Evolutionary conservation across 2,888 invertebrate genomes (phyloP), one percentile per base, ranked within the genome.

Genomic region (Melipona bicolor): DNA sequence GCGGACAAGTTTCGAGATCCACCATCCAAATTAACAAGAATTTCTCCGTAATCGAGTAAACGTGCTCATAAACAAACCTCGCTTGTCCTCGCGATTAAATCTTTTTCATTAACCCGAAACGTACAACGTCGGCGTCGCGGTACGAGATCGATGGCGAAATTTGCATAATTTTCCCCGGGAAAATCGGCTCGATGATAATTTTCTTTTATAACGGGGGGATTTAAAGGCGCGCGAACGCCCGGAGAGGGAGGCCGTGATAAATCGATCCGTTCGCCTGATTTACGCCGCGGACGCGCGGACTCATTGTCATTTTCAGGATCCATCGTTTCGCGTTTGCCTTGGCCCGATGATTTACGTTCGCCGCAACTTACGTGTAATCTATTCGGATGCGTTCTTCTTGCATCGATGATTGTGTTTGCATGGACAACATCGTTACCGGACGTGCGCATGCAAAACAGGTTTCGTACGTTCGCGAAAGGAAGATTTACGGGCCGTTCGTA

Each of bases 341-440:
- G 21, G 50, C 67, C 43, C 76, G 71, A 79, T 88, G 87, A 88
- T 88, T 88, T 88, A 88, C 73, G 72, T 67, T 70, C 11, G 78
- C 71, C 73, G 80, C 71, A 65, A 70, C 83, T 78, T 79, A 77
- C 79, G 76, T 79, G 85, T 88, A 88, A 88, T 88, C 87, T 83
- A 86, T 88, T 82, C 78, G 87, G 43, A 87, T 87, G 64, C 88
- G 76, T 80, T 88, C 87, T 87, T 88, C 83, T 84, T 85, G 85
- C 88, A 79, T 85, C 85, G 78, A 85, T 87, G 88, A 88, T 87
- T 83, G 85, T 81, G 87, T 85, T 82, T 67, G 83, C 83, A 77
- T 71, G 83, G 83, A 83, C 85, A 85, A 88, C 87, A 85, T 88
- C 85, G 88, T 85, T 86, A 76, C 79, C 62, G 79, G 82, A 64